A percentile compares a stretch with the other conserved stretches of the same genome.
phyloP scores from a whole-genome alignment of 2,888 invertebrate genomes.

The Prosapia bicincta region DNA sequence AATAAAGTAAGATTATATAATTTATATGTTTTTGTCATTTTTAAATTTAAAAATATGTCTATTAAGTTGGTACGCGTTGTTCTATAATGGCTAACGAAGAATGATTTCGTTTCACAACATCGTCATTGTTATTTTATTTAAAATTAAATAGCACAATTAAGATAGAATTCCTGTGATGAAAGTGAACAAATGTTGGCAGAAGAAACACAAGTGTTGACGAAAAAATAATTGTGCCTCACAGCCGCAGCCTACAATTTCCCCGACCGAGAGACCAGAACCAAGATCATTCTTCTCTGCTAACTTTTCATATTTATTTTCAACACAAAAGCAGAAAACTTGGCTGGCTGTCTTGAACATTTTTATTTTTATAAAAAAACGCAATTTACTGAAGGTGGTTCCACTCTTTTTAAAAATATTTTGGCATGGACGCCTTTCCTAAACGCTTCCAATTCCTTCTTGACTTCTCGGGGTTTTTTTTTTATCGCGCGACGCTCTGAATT shows the following conservation, averaged over 20 bases:
- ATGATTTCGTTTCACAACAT: too few relatives aligned
- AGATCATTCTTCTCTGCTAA: slow-evolving; percentile 19
- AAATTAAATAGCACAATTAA: neutral
- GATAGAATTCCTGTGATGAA: neutral
- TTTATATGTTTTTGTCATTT: too few relatives aligned
- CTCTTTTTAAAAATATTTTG: neutral
- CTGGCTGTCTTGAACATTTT: slow-evolving; percentile 12
- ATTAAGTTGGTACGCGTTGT: too few relatives aligned
- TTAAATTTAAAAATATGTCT: too few relatives aligned
- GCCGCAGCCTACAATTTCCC: neutral
- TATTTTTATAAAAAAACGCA: slow-evolving; percentile 16
- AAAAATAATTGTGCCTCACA: neutral
- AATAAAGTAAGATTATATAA: too few relatives aligned
- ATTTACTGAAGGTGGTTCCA: slow-evolving; percentile 9
- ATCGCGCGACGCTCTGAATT: neutral
- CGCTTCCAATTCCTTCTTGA: neutral
- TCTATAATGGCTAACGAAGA: too few relatives aligned
- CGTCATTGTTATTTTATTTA: neutral
- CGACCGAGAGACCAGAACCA: slow-evolving; percentile 6
- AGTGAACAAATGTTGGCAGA: neutral
- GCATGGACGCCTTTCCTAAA: neutral
- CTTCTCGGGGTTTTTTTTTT: neutral
- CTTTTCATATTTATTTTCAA: neutral
- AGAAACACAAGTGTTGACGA: neutral
- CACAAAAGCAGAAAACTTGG: slow-evolving; percentile 27